Evolutionary conservation across 2,888 invertebrate species (phyloP), one percentile per base, ranked within the genome.

Genomic region (Torymus texanus): DNA sequence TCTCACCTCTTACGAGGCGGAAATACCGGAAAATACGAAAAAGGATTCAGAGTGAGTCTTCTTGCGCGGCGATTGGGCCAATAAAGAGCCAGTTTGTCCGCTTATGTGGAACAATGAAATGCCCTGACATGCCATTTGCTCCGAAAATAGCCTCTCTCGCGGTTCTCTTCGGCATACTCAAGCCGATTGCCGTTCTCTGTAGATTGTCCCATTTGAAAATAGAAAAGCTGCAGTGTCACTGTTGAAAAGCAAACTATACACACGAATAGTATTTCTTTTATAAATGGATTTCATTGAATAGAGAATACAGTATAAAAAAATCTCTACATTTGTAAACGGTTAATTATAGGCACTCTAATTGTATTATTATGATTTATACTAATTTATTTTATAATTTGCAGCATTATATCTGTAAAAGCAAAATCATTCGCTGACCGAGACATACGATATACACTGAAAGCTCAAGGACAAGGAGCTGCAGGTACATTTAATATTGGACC

Each of bases 381-480:
- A 56, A 29, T 53, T 58, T 21, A 41, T 41, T 16, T n/a, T 65
- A 50, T 71, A 61, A 70, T 68, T 81, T 85, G 82, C 93, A 98
- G 98, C 90, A 97, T 98, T 75, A 97, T 98, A 90, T 97, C 97
- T 55, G 97, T 99, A 83, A 97, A 98, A 92, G 98, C 98, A 2
- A 98, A 98, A 91, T 97, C 98, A 0, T 99, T 99, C 89, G 98
- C 98, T 82, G 97, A 98, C 91, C 95, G 97, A 75, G 97, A 97
- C 91, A 97, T 98, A 85, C 95, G 97, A n/a, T 98, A 98, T 91
- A 97, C 97, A 0, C 91, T 98, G 82, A 97, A 97, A 89, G 97
- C 98, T 0, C 96, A 97, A 90, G 97, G 97, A 5, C 97, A 97
- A 91, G 97, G 97, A 12, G 93, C 93, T 13, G 97, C 97, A 11